These are phyloP conservation scores for Scaptomyza reducta DNA, from an alignment of 2,888 invertebrate species.

Conservation along the genomic window DNA sequence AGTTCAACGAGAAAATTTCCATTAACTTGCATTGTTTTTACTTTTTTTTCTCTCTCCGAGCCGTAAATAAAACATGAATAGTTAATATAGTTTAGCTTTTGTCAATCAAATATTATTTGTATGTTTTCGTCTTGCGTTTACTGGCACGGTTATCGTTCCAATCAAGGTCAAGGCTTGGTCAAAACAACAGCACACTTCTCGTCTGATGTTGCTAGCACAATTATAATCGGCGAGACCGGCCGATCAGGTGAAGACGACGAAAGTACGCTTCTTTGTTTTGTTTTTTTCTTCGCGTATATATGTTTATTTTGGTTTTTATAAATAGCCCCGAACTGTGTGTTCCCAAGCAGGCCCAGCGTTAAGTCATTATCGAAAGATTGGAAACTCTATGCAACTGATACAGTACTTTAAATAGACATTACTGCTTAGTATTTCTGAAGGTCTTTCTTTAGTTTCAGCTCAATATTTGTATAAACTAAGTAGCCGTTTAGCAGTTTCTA, in stretches of 20 bases:
- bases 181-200: conserved; percentile 36
- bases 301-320: conserved; percentile 59
- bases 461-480: not conserved
- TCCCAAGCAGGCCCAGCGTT: conserved; percentile 27
- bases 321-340: conserved; percentile 42
- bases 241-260: conserved; percentile 41
- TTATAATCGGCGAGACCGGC: conserved; percentile 35
- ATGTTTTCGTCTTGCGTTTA: not conserved
- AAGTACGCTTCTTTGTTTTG: conserved; percentile 68
- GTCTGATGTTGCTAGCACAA: conserved; percentile 52
- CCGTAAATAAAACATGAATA: too few relatives aligned
- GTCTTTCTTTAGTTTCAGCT: not conserved
- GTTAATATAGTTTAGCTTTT: too few relatives aligned
- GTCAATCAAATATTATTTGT: too few relatives aligned
- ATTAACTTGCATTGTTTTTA: too few relatives aligned
- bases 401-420: not conserved
- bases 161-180: conserved; percentile 64
- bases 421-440: not conserved
- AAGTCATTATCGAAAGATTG: conserved; percentile 16
- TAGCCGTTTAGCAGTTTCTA: not conserved
- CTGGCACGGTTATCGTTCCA: conserved; percentile 34
- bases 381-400: conserved; percentile 26
- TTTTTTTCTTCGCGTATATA: not conserved
- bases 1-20: too few relatives aligned
- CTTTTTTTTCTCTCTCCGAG: too few relatives aligned